Base-by-base conservation (phyloP, 1,140 invertebrate species). In the Habropoda laboriosa region DNA sequence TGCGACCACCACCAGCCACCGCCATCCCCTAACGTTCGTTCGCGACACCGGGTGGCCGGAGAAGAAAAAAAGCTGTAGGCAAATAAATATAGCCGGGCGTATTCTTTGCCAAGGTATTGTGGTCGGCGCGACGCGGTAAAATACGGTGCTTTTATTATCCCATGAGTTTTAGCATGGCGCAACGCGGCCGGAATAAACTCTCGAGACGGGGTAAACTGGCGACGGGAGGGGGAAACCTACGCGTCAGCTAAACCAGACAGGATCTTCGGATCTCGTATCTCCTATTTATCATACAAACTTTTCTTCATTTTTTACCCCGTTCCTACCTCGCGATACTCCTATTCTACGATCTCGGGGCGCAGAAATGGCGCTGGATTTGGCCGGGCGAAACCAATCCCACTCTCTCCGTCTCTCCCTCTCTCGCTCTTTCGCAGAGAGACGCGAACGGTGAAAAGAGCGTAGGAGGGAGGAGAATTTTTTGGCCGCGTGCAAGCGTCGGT, bases 81-180 rank as follows among this genome's bases (percentile, higher is more conserved):
- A 82, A 87, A 88, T 88, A 88, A 88, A 88, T 88, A 88, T 76
- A 85, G 13, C 81, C 78, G 16, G 13, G 47, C 79, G 87, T 88
- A 88, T 88, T 88, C 87, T 88, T 83, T 81, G 83, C 80, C 73
- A 61, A 81, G 82, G 78, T 79, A 88, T 88, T 87, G 87, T 87
- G 85, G 87, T 66, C 85, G 76, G 72, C 79, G 83, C 78, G 79
- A 47, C 79, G 85, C 68, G 53, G 72, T 88, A 81, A 88, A 88
- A 88, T 88, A 88, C 86, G 80, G 66, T 42, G 79, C 85, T 80
- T 86, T 88, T 88, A 88, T 87, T 88, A 88, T 88, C 87, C 80
- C 80, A 78, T 83, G 86, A 88, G 87, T 82, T 82, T 88, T 80
- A 85, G 72, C 74, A 42, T 79, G 81, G 76, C 64, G 78, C 83